These are phyloP conservation scores for Drosophila trapezifrons DNA, from an alignment of 1,140 invertebrate species.

Conservation along the genomic window DNA sequence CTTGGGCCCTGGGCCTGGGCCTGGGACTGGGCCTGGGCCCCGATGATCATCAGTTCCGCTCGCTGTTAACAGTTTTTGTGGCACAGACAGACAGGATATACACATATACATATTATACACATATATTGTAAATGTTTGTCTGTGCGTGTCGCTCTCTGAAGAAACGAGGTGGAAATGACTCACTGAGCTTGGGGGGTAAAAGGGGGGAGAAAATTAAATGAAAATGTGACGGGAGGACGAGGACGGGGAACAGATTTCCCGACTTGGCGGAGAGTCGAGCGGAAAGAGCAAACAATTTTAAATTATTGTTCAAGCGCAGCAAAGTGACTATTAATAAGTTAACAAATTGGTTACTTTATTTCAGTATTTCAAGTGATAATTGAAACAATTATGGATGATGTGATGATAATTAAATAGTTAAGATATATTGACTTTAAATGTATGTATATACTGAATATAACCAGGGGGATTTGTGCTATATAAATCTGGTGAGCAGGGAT, in stretches of 20 bases:
- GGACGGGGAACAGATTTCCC: neutral
- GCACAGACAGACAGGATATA: slow-evolving; percentile 19
- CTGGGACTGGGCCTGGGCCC: neutral
- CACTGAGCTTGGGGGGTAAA: neutral
- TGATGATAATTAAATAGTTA: slow-evolving; percentile 40
- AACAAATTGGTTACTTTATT: slow-evolving; percentile 39
- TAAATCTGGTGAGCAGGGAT: no score
- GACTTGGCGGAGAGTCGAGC: slow-evolving; percentile 11
- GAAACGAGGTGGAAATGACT: slow-evolving; percentile 46
- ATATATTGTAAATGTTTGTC: slow-evolving; percentile 41
- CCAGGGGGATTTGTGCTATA: no score
- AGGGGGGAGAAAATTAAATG: slow-evolving; percentile 3
- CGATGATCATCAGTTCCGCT: slow-evolving; percentile 24
- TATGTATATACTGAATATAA: no score
- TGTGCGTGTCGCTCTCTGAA: slow-evolving; percentile 37
- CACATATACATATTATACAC: neutral
- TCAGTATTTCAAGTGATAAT: slow-evolving; percentile 5
- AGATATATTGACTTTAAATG: no score
- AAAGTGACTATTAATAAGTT: slow-evolving; percentile 39
- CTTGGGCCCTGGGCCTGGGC: no score
- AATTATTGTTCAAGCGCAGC: slow-evolving; percentile 44
- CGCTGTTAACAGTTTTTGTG: slow-evolving; percentile 33
- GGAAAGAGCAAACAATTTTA: slow-evolving; percentile 46
- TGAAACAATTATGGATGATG: neutral
- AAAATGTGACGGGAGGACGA: neutral